A percentile compares a stretch with the other conserved stretches of the same genome.
Conservation (phyloP, 2,113 vertebrate genomes). For the Pedetes capensis region DNA sequence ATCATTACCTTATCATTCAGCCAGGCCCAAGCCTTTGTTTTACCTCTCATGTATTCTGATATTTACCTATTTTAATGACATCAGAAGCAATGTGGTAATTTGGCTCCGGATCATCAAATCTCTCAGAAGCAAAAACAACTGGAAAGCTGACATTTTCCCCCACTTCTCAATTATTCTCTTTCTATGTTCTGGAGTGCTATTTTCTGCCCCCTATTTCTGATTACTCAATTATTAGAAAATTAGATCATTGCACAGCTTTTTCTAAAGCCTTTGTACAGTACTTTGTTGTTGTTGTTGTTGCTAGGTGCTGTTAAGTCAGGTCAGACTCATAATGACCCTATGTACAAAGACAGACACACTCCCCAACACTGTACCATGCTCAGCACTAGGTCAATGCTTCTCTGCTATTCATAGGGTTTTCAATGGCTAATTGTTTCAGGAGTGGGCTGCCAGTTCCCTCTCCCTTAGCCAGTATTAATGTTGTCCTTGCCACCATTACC, state of each 20-base stretch:
- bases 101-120: not conserved
- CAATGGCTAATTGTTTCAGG: no score
- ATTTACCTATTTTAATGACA: not conserved
- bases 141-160: not conserved
- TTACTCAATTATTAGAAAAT: not conserved
- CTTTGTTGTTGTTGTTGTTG: no score
- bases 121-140: not conserved
- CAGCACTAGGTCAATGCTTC: no score
- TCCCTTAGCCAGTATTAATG: no score
- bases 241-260: not conserved
- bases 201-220: not conserved
- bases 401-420: no score
- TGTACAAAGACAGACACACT: no score
- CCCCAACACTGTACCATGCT: no score
- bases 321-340: no score
- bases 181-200: not conserved
- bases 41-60: not conserved
- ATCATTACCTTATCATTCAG: not conserved
- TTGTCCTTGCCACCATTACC: not conserved
- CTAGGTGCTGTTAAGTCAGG: no score
- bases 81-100: not conserved
- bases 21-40: not conserved
- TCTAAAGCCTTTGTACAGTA: not conserved
- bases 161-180: not conserved
- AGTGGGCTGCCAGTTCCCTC: no score